Percentiles rank a stretch among this genome's conserved stretches.
Conservation (phyloP, 2,888 invertebrate genomes). For the Melanchra persicariae region DNA sequence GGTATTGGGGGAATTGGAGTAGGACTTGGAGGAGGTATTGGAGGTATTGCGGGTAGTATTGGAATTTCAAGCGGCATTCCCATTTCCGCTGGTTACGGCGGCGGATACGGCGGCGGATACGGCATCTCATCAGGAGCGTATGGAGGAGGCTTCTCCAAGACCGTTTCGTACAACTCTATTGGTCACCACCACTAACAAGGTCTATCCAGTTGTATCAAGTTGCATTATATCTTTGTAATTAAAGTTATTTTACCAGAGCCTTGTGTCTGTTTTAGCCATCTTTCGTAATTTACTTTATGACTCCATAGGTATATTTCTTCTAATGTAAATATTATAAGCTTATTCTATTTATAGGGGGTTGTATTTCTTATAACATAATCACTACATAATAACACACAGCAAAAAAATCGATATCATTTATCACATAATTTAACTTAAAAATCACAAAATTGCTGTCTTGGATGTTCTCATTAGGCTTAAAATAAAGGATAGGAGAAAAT, state of each 20-base stretch:
- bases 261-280: slow-evolving; percentile 13
- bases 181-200: slow-evolving; percentile 60
- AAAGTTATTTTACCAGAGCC: slow-evolving; percentile 52
- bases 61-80: slow-evolving; percentile 40
- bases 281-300: not conserved
- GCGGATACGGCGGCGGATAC: slow-evolving; percentile 35
- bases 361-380: too few species aligned
- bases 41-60: slow-evolving; percentile 16
- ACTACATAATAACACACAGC: too few species aligned
- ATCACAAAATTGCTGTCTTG: slow-evolving; percentile 25
- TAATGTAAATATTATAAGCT: too few species aligned
- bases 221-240: slow-evolving; percentile 61
- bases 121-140: slow-evolving; percentile 50
- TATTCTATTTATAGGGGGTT: too few species aligned
- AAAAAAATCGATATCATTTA: too few species aligned
- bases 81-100: slow-evolving; percentile 24
- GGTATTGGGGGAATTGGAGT: slow-evolving; percentile 33
- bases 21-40: slow-evolving; percentile 13
- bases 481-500: not conserved
- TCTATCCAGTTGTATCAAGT: slow-evolving; percentile 36
- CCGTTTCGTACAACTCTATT: slow-evolving; percentile 62
- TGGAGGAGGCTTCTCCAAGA: slow-evolving; percentile 56
- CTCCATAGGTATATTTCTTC: too few species aligned
- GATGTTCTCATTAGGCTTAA: not conserved
- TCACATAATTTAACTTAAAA: slow-evolving; percentile 44